These are phyloP conservation scores for Phoxinus phoxinus DNA, from an alignment of 2,113 vertebrate genomes.

Conservation along the genomic window DNA sequence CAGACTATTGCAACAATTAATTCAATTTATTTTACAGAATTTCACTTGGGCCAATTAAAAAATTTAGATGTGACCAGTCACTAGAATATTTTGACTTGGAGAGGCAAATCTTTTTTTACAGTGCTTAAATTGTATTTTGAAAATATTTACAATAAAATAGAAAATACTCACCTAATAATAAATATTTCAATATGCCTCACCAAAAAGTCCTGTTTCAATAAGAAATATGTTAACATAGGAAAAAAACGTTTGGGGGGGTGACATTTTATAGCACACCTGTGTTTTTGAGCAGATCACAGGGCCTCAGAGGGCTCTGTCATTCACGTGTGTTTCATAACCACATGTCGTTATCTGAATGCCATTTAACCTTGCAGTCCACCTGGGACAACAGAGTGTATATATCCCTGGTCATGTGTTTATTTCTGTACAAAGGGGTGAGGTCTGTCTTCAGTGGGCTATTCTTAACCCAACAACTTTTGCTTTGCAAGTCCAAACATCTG, in stretches of 20 bases:
- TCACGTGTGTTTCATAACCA: constrained; percentile 38
- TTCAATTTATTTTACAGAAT: too few species aligned
- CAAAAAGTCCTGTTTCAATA: neutral
- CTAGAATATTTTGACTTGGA: too few species aligned
- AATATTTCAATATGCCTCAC: neutral
- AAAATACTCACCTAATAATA: neutral
- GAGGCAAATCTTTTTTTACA: too few species aligned
- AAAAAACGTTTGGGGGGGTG: neutral
- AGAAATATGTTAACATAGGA: neutral
- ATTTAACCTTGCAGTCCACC: constrained; percentile 39
- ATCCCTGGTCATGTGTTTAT: constrained; percentile 30
- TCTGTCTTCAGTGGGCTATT: constrained; percentile 40
- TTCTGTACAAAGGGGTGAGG: constrained; percentile 20
- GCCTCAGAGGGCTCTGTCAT: constrained; percentile 15
- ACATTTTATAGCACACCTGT: neutral
- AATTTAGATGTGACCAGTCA: too few species aligned
- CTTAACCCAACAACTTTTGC: constrained; percentile 47
- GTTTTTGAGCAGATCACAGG: constrained; percentile 25
- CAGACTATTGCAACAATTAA: too few species aligned
- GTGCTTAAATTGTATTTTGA: neutral
- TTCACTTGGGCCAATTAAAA: too few species aligned
- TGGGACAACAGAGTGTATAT: constrained; percentile 33
- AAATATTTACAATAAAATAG: neutral
- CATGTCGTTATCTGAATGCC: constrained; percentile 43
- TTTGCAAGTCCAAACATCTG: constrained; percentile 5